Conservation (phyloP, 2,888 invertebrate species). For the Seira musarum region DNA sequence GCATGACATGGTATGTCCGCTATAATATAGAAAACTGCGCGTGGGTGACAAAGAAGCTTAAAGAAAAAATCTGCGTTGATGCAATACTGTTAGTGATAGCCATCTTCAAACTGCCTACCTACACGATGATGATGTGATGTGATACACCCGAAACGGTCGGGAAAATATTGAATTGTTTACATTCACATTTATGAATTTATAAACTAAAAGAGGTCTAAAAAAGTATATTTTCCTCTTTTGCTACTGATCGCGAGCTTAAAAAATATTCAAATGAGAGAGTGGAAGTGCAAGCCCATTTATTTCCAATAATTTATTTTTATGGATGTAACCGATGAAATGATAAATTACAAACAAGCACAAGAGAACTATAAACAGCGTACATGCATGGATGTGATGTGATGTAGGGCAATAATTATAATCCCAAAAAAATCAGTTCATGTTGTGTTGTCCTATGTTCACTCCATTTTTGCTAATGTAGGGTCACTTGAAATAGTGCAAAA, state of each 20-base stretch:
- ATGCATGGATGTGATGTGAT: background rate
- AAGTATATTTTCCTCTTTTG: background rate
- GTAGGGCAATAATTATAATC: background rate
- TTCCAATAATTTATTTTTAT: background rate
- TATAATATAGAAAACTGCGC: constrained; percentile 11
- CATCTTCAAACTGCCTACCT: background rate
- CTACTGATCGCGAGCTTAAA: background rate
- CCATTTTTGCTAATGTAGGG: background rate
- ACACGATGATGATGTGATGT: background rate
- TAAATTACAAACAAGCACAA: background rate
- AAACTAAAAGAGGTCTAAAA: background rate
- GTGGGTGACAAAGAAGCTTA: constrained; percentile 37
- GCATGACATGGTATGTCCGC: background rate
- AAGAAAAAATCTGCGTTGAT: background rate
- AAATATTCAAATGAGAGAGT: background rate
- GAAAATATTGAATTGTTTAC: background rate
- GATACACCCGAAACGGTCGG: background rate
- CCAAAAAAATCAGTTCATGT: too few species aligned
- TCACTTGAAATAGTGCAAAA: background rate
- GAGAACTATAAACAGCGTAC: background rate
- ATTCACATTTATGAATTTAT: background rate
- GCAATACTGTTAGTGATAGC: background rate
- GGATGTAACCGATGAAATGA: background rate
- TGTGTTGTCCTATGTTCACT: background rate
- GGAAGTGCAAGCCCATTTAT: background rate